These are phyloP conservation scores for Pangasianodon hypophthalmus DNA, from an alignment of 2,113 vertebrate species.

Conservation along the genomic window DNA sequence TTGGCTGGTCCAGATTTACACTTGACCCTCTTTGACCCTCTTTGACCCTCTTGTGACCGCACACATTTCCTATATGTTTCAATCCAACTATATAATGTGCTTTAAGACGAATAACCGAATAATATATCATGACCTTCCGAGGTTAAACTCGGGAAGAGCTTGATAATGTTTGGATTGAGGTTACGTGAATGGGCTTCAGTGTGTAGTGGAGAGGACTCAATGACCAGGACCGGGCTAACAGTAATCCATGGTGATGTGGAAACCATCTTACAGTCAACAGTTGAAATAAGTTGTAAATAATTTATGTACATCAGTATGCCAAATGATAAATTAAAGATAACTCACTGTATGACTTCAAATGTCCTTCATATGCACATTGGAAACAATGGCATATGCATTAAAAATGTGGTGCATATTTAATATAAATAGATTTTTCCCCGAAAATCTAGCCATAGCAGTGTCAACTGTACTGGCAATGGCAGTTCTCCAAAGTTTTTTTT, in stretches of 20 bases:
- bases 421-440: too few relatives aligned
- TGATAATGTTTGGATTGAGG: neutral
- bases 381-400: too few relatives aligned
- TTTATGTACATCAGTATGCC: too few relatives aligned
- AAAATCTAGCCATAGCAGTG: too few relatives aligned
- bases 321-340: too few relatives aligned
- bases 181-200: neutral
- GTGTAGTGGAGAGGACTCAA: neutral
- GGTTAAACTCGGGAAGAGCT: neutral
- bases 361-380: too few relatives aligned
- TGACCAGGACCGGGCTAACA: neutral
- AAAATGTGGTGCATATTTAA: too few relatives aligned
- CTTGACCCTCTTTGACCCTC: neutral
- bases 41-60: neutral
- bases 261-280: neutral
- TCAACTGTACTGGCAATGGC: too few relatives aligned
- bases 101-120: neutral
- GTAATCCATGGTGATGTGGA: neutral
- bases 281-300: neutral
- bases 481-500: too few relatives aligned
- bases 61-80: neutral
- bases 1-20: neutral
- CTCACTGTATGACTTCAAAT: too few relatives aligned
- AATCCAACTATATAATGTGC: neutral
- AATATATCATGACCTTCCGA: neutral